Evolutionary conservation across 2,113 vertebrate species (phyloP), one percentile per base, ranked within the genome.

Genomic region (Herpetotheres cachinnans): DNA sequence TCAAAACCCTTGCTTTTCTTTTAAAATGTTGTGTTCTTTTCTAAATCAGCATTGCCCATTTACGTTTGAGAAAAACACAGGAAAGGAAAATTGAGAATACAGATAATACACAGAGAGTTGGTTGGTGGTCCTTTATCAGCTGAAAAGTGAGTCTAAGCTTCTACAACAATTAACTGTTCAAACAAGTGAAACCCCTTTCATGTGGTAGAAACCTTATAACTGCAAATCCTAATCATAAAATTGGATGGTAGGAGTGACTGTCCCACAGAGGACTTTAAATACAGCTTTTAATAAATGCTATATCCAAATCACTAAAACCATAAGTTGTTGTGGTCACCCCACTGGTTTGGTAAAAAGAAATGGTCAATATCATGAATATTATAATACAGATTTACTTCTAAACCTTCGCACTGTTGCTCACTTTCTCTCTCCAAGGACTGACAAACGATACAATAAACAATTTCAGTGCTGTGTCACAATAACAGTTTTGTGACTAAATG

Each of bases 181-280:
- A 49, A 67, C 66, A 95, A 79, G 17, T 50, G 8, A 95, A 88
- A 66, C 12, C 27, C 8, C 38, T 96, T 98, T 94, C 87, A 78
- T 93, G 34, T 92, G n/a, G 34, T 70, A 96, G 96, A 96, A 96
- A 86, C 69, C 76, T 73, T 90, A 86, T 95, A 96, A 97, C 86
- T 96, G 83, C 70, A 95, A 95, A 79, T 90, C 36, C 24, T 95
- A 69, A 66, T 96, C 77, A 72, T 90, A 97, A 90, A 77, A 95
- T 82, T 30, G 4, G 71, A 46, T 49, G 89, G 70, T 85, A 74
- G 42, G 81, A 95, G n/a, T 72, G 49, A 82, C 44, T 93, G 26
- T 81, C 66, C 92, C 54, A 67, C 78, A 54, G 47, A 86, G 81
- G 46, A 90, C 47, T 91, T 97, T 94, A 93, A 87, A 90, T 74